These are phyloP conservation scores for Acleris literana DNA, from an alignment of 2,888 invertebrate genomes.

Conservation along the genomic window DNA sequence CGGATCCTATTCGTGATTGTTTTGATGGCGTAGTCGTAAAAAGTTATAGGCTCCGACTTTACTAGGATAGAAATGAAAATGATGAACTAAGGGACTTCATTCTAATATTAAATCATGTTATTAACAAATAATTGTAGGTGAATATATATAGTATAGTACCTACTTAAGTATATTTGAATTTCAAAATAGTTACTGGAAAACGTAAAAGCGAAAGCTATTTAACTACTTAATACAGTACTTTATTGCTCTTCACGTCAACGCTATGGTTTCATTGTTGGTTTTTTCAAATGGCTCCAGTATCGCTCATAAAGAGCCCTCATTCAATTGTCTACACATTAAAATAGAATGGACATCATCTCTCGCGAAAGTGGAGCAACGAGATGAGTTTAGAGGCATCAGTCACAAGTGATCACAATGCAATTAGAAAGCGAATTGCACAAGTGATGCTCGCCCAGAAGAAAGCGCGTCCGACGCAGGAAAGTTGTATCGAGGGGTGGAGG, in stretches of 20 bases:
- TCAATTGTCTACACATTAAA: conserved; percentile 30
- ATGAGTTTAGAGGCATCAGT: conserved; percentile 67
- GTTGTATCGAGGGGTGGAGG: conserved; percentile 57
- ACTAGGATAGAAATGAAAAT: too few species aligned
- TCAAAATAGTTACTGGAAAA: too few species aligned
- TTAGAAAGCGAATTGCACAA: conserved; percentile 82
- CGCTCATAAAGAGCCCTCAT: conserved; percentile 18
- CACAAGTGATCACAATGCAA: conserved; percentile 79
- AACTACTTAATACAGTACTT: background rate
- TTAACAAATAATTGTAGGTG: too few species aligned
- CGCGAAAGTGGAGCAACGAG: conserved; percentile 68
- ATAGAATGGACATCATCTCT: conserved; percentile 42
- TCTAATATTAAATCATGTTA: too few species aligned
- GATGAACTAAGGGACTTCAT: too few species aligned
- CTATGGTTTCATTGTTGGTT: conserved; percentile 9
- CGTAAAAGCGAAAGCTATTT: background rate
- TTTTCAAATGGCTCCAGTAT: background rate
- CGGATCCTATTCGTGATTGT: conserved; percentile 20
- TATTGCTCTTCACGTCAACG: background rate
- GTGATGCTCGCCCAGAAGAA: conserved; percentile 72
- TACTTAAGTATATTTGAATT: too few species aligned
- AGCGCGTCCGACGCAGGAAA: conserved; percentile 77
- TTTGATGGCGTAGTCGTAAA: conserved; percentile 15
- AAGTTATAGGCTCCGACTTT: background rate
- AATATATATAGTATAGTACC: too few species aligned